Conservation (phyloP, 2,797 vertebrate genomes). For the Leuciscus waleckii region DNA sequence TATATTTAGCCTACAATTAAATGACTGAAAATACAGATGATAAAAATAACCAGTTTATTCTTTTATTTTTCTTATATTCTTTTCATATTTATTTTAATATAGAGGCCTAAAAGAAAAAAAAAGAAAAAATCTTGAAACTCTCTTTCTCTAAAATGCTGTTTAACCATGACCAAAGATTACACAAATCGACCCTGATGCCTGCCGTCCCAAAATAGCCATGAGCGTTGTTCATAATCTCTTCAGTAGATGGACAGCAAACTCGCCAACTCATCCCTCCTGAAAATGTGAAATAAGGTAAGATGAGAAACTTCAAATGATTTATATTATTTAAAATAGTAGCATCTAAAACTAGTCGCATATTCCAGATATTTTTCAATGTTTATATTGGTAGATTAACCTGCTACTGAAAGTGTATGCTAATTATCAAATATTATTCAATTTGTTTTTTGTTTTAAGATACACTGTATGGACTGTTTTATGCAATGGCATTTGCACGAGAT, state of each 20-base stretch:
- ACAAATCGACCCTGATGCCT: constrained; percentile 85
- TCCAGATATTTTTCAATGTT: not conserved
- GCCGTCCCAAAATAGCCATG: constrained; percentile 76
- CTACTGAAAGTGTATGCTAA: not conserved
- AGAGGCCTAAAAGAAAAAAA: not conserved
- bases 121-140: constrained; percentile 17
- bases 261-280: constrained; percentile 56
- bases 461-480: not conserved
- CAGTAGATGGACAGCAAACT: constrained; percentile 60
- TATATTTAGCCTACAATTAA: too few relatives aligned
- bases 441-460: not conserved
- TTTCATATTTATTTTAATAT: not conserved
- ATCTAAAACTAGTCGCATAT: not conserved
- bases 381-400: not conserved
- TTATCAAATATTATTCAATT: not conserved
- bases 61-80: not conserved
- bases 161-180: constrained; percentile 89
- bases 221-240: constrained; percentile 76
- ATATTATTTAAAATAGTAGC: not conserved
- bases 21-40: not conserved
- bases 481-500: not conserved
- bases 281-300: constrained; percentile 77
- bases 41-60: not conserved
- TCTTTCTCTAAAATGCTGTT: constrained; percentile 73
- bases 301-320: not conserved